A percentile compares a stretch with the other conserved stretches of the same genome.
Evolutionary conservation across 2,888 invertebrate species (phyloP).

Genomic region (Cyrtodaria siliqua): DNA sequence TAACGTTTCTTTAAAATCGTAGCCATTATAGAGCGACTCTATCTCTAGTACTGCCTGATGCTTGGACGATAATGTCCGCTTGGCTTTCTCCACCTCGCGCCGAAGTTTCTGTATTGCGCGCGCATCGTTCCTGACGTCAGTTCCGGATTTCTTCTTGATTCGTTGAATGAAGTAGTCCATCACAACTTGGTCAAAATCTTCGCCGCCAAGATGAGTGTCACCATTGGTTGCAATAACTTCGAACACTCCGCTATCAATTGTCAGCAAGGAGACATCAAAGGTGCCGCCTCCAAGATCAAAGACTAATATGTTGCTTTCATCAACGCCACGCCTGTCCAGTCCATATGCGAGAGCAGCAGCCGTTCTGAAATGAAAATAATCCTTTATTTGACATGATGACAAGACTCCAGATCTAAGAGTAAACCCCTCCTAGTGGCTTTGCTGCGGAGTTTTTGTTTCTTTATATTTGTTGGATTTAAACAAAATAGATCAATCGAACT

Average conservation of each 20-base stretch:
- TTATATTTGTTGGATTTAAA: no score
- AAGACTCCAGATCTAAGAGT: no score
- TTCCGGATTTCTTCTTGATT: slow-evolving; percentile 99
- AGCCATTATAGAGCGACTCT: slow-evolving; percentile 99
- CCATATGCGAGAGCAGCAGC: slow-evolving; percentile 99
- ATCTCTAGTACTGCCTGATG: slow-evolving; percentile 99
- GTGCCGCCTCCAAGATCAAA: slow-evolving; percentile 99
- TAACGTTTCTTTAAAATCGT: slow-evolving; percentile 98
- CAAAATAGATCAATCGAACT: no score
- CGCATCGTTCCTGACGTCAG: slow-evolving; percentile 97
- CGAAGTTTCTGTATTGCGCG: slow-evolving; percentile 98
- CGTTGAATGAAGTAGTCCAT: slow-evolving; percentile 99
- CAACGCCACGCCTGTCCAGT: slow-evolving; percentile 95
- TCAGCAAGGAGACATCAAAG: slow-evolving; percentile 98
- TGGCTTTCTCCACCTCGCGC: slow-evolving; percentile 99
- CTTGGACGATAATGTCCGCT: slow-evolving; percentile 96
- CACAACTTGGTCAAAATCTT: slow-evolving; percentile 99
- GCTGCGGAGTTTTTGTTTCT: no score
- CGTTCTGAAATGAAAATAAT: slow-evolving; percentile 87
- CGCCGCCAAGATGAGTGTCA: slow-evolving; percentile 99
- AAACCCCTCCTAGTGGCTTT: no score
- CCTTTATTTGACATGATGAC: no score
- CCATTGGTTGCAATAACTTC: slow-evolving; percentile 95
- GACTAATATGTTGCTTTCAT: slow-evolving; percentile 99
- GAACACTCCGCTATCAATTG: slow-evolving; percentile 99